Evolutionary conservation across 2,888 invertebrate species (phyloP).

Genomic region (Agapostemon virescens): DNA sequence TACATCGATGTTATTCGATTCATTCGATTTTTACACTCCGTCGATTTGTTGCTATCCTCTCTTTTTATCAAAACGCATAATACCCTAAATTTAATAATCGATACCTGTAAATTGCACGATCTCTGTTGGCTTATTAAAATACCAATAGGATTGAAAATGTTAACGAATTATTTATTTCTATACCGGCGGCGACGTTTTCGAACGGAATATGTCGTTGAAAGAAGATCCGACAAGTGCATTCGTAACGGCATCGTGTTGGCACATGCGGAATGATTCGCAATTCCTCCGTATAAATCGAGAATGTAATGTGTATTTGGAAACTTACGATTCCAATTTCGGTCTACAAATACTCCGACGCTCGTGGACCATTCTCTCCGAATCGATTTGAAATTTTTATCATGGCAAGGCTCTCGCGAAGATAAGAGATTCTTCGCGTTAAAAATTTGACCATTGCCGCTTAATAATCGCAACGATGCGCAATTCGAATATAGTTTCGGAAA

Average conservation of each 20-base stretch:
- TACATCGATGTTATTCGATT: too few species aligned
- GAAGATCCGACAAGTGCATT: conserved; percentile 2
- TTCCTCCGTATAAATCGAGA: conserved; percentile 45
- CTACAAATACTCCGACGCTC: conserved; percentile 43
- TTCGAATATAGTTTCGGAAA: background rate
- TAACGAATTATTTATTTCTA: conserved; percentile 4
- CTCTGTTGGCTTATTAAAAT: background rate
- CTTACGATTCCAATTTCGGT: conserved; percentile 54
- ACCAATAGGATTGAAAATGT: background rate
- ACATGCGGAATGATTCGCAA: conserved; percentile 37
- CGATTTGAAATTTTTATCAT: conserved; percentile 22
- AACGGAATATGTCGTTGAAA: background rate
- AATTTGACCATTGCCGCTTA: background rate
- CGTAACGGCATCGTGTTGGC: conserved; percentile 23
- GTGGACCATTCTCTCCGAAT: conserved; percentile 30
- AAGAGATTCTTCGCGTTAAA: background rate
- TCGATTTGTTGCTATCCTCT: background rate
- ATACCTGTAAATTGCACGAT: background rate
- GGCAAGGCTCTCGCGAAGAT: background rate
- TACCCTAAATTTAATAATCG: background rate
- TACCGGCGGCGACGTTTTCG: background rate
- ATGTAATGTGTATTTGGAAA: conserved; percentile 48
- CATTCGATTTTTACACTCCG: too few species aligned
- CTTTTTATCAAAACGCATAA: background rate
- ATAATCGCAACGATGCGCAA: background rate